Evolutionary conservation across 2,797 vertebrate species (phyloP).

Genomic region (Dallia pectoralis): DNA sequence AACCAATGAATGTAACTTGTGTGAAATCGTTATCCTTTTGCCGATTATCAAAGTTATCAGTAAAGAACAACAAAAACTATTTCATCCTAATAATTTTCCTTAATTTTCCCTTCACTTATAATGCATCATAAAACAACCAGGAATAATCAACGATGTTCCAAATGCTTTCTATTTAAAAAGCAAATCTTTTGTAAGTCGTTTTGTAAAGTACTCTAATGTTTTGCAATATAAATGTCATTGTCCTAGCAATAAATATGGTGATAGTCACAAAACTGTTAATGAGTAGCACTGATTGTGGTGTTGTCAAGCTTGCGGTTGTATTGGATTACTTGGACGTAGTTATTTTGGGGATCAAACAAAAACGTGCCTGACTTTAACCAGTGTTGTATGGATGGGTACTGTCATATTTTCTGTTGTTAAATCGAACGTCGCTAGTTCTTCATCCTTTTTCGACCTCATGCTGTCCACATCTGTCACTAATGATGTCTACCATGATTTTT

Average conservation of each 20-base stretch:
- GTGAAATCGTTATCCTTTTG: constrained; percentile 76
- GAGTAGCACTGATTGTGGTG: constrained; percentile 70
- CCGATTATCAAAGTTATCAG: constrained; percentile 37
- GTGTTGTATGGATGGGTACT: constrained; percentile 57
- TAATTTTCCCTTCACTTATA: not conserved
- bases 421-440: not conserved
- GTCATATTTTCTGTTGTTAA: constrained; percentile 48
- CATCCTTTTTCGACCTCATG: constrained; percentile 41
- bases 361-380: constrained; percentile 76
- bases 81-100: not conserved
- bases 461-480: constrained; percentile 70
- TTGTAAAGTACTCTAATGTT: constrained; percentile 71
- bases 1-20: constrained; percentile 68
- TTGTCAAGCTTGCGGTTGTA: constrained; percentile 66
- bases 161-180: constrained; percentile 17
- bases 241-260: constrained; percentile 83
- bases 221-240: constrained; percentile 54
- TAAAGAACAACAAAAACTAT: not conserved
- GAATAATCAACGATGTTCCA: constrained; percentile 33
- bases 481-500: constrained; percentile 49
- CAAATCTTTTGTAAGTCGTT: constrained; percentile 65
- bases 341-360: constrained; percentile 76
- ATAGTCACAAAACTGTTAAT: constrained; percentile 69
- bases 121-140: not conserved
- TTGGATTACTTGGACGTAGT: constrained; percentile 70